phyloP scores from a whole-genome alignment of 2,888 invertebrate species.

The Heterodera filipjevi region DNA sequence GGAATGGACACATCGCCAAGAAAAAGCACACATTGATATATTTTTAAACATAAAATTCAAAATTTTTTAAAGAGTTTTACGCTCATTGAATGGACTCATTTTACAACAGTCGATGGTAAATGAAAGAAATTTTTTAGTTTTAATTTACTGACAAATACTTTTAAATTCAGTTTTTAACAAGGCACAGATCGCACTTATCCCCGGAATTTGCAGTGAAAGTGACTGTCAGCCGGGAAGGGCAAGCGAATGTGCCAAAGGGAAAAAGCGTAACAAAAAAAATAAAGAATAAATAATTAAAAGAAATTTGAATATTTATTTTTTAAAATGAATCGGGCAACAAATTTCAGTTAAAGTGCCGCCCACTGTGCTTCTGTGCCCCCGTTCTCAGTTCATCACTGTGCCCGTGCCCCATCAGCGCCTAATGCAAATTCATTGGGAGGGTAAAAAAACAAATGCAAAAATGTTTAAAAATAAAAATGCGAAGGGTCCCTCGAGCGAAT shows the following conservation, averaged over 20 bases:
- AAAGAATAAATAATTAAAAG: neutral
- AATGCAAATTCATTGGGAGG: constrained; percentile 35
- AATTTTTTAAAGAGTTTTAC: neutral
- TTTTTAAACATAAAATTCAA: neutral
- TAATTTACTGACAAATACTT: neutral
- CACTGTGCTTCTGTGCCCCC: constrained; percentile 35
- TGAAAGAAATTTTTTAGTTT: neutral
- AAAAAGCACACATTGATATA: neutral
- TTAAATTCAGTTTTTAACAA: constrained; percentile 22
- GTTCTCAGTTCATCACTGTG: constrained; percentile 4
- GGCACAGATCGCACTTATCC: constrained; percentile 27
- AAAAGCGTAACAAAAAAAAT: neutral
- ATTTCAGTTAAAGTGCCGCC: constrained; percentile 39
- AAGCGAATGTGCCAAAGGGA: constrained; percentile 33
- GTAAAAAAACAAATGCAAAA: neutral
- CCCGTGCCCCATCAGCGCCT: constrained; percentile 27
- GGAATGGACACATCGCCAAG: constrained; percentile 12
- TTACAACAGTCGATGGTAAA: constrained; percentile 30
- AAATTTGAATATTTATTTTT: constrained; percentile 30
- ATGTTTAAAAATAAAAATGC: neutral
- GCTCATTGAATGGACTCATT: constrained; percentile 35
- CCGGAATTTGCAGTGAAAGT: constrained; percentile 41
- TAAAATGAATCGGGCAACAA: neutral
- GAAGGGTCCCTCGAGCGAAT: constrained; percentile 30
- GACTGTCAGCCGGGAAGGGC: constrained; percentile 33